Evolutionary conservation across 2,888 invertebrate species (phyloP).

Genomic region (Leptopilina myrica): DNA sequence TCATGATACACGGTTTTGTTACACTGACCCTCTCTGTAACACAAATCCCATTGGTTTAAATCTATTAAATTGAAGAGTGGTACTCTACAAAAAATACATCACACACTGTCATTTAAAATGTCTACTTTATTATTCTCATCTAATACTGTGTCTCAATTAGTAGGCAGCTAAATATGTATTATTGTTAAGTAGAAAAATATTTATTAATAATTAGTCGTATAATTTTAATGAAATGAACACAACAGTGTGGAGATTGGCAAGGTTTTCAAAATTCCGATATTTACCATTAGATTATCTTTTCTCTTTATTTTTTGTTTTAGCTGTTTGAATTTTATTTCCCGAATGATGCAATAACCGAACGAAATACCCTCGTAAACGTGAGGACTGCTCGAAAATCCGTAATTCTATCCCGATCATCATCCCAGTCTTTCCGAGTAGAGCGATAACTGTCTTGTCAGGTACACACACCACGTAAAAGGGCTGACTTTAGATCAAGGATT

Average conservation of each 20-base stretch:
- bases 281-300: too few species aligned
- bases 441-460: conserved; percentile 50
- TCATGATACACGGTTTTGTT: not conserved
- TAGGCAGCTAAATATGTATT: too few species aligned
- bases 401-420: conserved; percentile 43
- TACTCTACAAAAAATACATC: not conserved
- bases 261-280: too few species aligned
- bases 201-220: too few species aligned
- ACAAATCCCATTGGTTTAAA: not conserved
- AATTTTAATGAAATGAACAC: too few species aligned
- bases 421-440: conserved; percentile 10
- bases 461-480: conserved; percentile 29
- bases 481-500: conserved; percentile 15
- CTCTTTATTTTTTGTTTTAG: too few species aligned
- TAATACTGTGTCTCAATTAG: too few species aligned
- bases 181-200: too few species aligned
- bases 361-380: conserved; percentile 17
- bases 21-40: not conserved
- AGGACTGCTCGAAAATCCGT: conserved; percentile 49
- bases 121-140: too few species aligned
- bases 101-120: too few species aligned
- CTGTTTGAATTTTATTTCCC: conserved; percentile 3
- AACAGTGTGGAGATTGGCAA: too few species aligned
- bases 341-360: conserved; percentile 45
- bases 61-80: conserved; percentile 1